Evolutionary conservation across 2,888 invertebrate genomes (phyloP), one percentile per base, ranked within the genome.

Genomic region (Schizotus pectinicornis): DNA sequence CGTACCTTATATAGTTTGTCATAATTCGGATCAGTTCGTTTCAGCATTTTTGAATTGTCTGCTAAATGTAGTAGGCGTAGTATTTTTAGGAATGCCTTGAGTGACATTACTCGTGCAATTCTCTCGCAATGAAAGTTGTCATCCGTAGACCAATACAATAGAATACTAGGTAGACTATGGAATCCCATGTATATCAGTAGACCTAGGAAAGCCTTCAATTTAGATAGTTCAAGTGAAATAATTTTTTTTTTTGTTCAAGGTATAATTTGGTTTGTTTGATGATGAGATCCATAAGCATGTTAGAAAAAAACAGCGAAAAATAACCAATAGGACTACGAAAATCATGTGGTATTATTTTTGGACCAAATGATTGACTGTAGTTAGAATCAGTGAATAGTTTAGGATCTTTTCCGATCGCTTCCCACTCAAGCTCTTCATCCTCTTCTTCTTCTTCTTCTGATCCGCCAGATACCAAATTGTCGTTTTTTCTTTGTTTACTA

Each of bases 1-100:
- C 64, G 37, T n/a, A 65, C 36, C 58, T 65, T 67, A 42, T 54
- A 63, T 42, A 64, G 33, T 42, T 63, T 67, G 41, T 67, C 66
- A 54, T 36, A 66, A 32, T 57, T 49, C 7, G 51, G 47, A 31
- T 12, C 32, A 8, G 36, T 46, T 39, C 54, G 13, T 11, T 59
- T 37, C 30, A 64, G 61, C 52, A 57, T 36, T 12, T 60, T 14
- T 41, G 43, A 9, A 50, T 67, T 67, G 43, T 64, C 63, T 46
- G 59, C 63, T 3, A 63, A 22, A 60, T 66, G 64, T 13, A 55
- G 11, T 30, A 34, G 30, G 7, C 55, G 34, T 9, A 42, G n/a
- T 9, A 49, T 55, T 55, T 39, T 48, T 41, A 42, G 35, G 34
- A 55, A 55, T 39, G 48, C 8, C 14, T 55, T 49, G 8, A 49